Percentiles rank a stretch among this genome's conserved stretches.
Evolutionary conservation across 2,888 invertebrate genomes (phyloP).

Genomic region (Chouioia cunea): DNA sequence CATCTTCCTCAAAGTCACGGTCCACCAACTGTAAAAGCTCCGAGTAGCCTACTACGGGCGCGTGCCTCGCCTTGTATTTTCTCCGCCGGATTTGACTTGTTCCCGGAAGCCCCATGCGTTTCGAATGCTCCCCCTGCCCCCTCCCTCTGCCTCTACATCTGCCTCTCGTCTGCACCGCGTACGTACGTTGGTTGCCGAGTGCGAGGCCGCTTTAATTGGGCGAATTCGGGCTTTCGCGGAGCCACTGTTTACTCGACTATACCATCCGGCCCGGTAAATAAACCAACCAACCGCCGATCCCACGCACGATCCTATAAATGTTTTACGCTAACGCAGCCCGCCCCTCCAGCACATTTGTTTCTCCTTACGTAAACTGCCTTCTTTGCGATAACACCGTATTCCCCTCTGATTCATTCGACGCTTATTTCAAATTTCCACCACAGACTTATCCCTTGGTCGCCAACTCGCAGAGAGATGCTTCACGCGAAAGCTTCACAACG

Average conservation of each 20-base stretch:
- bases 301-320: slow-evolving; percentile 15
- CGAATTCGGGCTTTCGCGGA: slow-evolving; percentile 21
- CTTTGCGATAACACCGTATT: background rate
- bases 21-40: slow-evolving; percentile 30
- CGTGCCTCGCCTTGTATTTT: no score
- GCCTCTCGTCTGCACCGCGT: slow-evolving; percentile 30
- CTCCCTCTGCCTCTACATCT: slow-evolving; percentile 3
- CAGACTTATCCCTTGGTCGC: no score
- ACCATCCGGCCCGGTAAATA: slow-evolving; percentile 11
- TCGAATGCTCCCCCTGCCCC: no score
- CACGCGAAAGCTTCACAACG: no score
- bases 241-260: background rate
- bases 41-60: no score
- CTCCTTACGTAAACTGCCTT: slow-evolving; percentile 1
- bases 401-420: no score
- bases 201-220: slow-evolving; percentile 36
- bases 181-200: slow-evolving; percentile 25
- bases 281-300: background rate
- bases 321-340: no score
- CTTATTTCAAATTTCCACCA: no score
- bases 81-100: no score
- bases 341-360: background rate
- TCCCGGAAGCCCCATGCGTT: no score
- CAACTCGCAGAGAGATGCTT: no score
- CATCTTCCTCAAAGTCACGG: slow-evolving; percentile 38